Evolutionary conservation across 2,888 invertebrate genomes (phyloP).

Genomic region (Euplexia lucipara): DNA sequence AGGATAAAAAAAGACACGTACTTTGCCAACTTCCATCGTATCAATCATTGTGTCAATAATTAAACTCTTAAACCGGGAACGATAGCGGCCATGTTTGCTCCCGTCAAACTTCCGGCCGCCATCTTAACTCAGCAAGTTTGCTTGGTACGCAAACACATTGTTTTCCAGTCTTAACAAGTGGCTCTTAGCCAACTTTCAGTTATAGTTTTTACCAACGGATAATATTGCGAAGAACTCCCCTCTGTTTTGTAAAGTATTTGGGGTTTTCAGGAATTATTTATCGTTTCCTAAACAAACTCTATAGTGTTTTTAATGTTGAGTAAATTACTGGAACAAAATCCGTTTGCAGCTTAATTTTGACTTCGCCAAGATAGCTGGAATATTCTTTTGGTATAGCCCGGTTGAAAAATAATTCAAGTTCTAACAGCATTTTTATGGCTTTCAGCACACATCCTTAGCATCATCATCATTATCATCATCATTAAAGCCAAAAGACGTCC

Average conservation of each 20-base stretch:
- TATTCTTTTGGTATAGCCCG: too few relatives aligned
- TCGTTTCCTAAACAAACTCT: neutral
- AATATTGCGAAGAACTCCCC: slow-evolving; percentile 31
- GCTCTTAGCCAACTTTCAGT: slow-evolving; percentile 62
- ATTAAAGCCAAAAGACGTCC: too few relatives aligned
- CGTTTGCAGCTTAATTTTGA: neutral
- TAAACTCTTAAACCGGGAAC: slow-evolving; percentile 61
- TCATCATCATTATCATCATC: too few relatives aligned
- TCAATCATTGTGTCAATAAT: slow-evolving; percentile 58
- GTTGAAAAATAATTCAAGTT: too few relatives aligned
- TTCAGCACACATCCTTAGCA: too few relatives aligned
- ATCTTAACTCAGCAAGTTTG: slow-evolving; percentile 67
- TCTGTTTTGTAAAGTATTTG: slow-evolving; percentile 5
- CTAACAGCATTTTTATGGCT: too few relatives aligned
- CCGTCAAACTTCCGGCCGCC: slow-evolving; percentile 66
- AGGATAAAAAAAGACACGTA: neutral
- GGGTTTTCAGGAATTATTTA: neutral
- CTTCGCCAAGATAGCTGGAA: neutral
- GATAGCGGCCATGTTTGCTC: slow-evolving; percentile 66
- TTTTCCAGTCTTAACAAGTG: slow-evolving; percentile 67
- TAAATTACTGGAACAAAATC: neutral
- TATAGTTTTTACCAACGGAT: slow-evolving; percentile 60
- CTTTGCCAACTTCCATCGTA: slow-evolving; percentile 1
- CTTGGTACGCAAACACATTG: slow-evolving; percentile 65
- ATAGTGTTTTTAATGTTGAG: neutral